Conservation (phyloP, 2,888 invertebrate species). For the Priocnemis perturbator region DNA sequence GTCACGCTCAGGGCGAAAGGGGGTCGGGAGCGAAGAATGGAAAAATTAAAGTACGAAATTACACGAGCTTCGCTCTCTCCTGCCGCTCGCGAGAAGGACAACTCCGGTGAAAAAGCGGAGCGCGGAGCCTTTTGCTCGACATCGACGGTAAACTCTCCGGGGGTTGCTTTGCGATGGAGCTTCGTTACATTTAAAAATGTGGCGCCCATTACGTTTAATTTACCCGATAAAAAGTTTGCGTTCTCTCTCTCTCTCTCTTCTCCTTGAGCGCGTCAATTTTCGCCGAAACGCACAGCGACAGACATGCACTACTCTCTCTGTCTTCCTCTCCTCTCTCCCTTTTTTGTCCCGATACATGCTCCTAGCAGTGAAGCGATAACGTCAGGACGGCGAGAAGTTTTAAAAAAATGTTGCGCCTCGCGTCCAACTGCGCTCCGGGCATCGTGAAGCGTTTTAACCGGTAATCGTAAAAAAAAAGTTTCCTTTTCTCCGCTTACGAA, state of each 20-base stretch:
- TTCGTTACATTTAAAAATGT: constrained; percentile 8
- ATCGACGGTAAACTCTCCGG: constrained; percentile 3
- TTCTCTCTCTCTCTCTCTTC: background rate
- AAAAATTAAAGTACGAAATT: constrained; percentile 8
- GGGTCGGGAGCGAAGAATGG: background rate
- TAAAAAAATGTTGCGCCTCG: too few relatives aligned
- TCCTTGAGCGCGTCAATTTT: background rate
- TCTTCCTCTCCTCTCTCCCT: background rate
- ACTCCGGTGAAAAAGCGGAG: background rate
- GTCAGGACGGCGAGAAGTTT: too few relatives aligned
- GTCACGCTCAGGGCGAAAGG: too few relatives aligned
- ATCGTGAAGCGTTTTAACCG: too few relatives aligned
- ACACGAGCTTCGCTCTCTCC: background rate
- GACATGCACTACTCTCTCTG: background rate
- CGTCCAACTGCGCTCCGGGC: too few relatives aligned
- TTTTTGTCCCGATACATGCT: background rate
- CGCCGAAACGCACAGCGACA: background rate
- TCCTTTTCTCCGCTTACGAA: constrained; percentile 6
- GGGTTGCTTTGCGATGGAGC: background rate
- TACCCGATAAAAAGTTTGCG: constrained; percentile 1
- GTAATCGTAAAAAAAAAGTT: too few relatives aligned
- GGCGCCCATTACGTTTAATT: constrained; percentile 1
- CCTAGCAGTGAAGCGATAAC: too few relatives aligned
- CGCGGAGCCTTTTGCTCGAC: background rate
- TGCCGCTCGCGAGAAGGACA: background rate